These are phyloP conservation scores for Apamea crenata DNA, from an alignment of 2,888 invertebrate species.

Conservation along the genomic window DNA sequence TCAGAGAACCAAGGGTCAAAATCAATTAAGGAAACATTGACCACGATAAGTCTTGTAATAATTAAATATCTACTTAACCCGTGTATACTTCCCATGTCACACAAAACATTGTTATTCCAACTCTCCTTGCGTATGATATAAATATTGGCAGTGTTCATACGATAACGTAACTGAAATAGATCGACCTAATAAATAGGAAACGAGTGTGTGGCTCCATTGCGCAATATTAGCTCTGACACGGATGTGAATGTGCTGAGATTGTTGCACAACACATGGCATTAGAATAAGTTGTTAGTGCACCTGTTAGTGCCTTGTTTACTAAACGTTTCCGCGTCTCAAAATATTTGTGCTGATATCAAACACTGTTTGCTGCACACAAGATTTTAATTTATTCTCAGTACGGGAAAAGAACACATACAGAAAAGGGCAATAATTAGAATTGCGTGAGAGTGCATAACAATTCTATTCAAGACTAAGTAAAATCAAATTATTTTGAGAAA, in stretches of 20 bases:
- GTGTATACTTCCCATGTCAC: neutral
- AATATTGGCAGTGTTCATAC: conserved; percentile 80
- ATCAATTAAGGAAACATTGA: neutral
- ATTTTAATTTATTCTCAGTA: neutral
- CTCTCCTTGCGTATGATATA: conserved; percentile 70
- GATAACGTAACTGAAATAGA: conserved; percentile 83
- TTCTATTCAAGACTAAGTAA: neutral
- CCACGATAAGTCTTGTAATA: neutral
- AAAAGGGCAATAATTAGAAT: neutral
- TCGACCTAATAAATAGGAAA: conserved; percentile 86
- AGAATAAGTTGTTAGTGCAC: conserved; percentile 69
- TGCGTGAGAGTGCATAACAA: neutral
- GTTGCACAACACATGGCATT: conserved; percentile 78
- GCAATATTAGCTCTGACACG: conserved; percentile 76
- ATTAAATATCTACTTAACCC: neutral
- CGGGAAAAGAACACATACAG: neutral
- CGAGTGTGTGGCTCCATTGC: conserved; percentile 78
- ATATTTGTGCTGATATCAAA: conserved; percentile 31
- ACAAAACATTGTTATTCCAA: conserved; percentile 36
- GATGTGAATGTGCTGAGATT: conserved; percentile 77
- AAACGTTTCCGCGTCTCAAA: conserved; percentile 57
- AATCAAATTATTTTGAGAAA: neutral
- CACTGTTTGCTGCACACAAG: neutral
- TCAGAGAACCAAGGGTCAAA: neutral
- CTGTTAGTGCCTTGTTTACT: conserved; percentile 64